Base-by-base conservation (phyloP, 2,113 vertebrate species). In the Prochilodus magdalenae region DNA sequence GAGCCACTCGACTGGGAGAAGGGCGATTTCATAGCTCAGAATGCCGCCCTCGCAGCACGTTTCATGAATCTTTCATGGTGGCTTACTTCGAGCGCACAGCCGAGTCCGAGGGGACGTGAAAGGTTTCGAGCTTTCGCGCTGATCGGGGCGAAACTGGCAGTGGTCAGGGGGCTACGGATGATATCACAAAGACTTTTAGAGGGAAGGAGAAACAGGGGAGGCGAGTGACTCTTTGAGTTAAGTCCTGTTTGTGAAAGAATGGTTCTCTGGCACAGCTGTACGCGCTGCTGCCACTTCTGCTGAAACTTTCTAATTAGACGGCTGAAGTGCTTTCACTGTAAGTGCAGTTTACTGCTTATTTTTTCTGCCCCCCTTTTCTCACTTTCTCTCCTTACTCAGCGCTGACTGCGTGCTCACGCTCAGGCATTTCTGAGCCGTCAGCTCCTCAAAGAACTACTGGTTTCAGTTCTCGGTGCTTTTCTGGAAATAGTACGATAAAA, bases 291-390 rank as follows among this genome's bases (percentile, higher is more conserved):
- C 47, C 4, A 15, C 47, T 53, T 63, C 65, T 65, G 59, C 11
- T 65, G 40, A 29, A 62, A 29, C 24, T 77, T 26, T 65, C 75
- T 65, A 63, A 77, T 55, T 77, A 49, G 63, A 49, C 40, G 22
- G 60, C 20, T 22, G 20, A 55, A 55, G 20, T 66, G 75, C 60
- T 51, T 30, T 33, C 40, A 65, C 13, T 49, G 36, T 65, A 77
- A 33, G 27, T 47, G 44, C 29, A 65, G 26, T 22, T 36, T 4
- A n/a, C n/a, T n/a, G n/a, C n/a, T n/a, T n/a, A n/a, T n/a, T 36
- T 4, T 40, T 14, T 5, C 20, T 22, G 16, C n/a, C 33, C 0
- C 18, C 57, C 16, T 26, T 5, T 24, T 29, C 49, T 13, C n/a
- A 4, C 22, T 76, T n/a, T 18, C 2, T 22, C 1, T 67, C 49